Evolutionary conservation across 2,888 invertebrate species (phyloP).

Genomic region (Ectemnius lituratus): DNA sequence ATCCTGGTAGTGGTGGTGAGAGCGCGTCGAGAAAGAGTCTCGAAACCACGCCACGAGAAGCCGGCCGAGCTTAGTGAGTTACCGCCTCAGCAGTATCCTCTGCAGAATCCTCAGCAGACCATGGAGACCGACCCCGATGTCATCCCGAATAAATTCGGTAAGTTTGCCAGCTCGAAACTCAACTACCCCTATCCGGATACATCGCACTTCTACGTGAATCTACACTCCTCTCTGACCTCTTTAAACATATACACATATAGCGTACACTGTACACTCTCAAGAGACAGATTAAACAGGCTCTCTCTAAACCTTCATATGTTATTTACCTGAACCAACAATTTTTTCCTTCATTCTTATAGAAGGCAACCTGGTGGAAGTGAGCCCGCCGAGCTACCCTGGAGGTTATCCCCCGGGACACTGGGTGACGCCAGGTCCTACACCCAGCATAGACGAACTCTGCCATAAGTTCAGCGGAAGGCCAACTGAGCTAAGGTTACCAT

Average conservation of each 20-base stretch:
- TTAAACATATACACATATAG: too few relatives aligned
- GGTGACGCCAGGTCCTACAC: slow-evolving; percentile 78
- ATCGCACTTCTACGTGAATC: not conserved
- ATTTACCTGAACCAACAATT: too few relatives aligned
- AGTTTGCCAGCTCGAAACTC: slow-evolving; percentile 55
- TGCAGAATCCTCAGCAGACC: slow-evolving; percentile 73
- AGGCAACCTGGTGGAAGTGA: slow-evolving; percentile 73
- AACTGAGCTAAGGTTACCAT: slow-evolving; percentile 75
- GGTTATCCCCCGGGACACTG: slow-evolving; percentile 77
- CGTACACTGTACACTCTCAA: too few relatives aligned
- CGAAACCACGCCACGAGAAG: slow-evolving; percentile 71
- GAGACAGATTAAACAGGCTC: too few relatives aligned
- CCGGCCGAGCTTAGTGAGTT: slow-evolving; percentile 71
- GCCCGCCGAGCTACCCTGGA: slow-evolving; percentile 75
- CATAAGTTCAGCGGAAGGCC: slow-evolving; percentile 75
- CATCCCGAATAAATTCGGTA: slow-evolving; percentile 87
- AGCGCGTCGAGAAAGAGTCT: slow-evolving; percentile 77
- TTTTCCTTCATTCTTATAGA: slow-evolving; percentile 59
- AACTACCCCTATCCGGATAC: too few relatives aligned
- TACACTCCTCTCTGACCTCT: slow-evolving; percentile 10
- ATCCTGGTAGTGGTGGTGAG: slow-evolving; percentile 79
- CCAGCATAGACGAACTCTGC: slow-evolving; percentile 76
- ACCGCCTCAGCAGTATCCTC: slow-evolving; percentile 72
- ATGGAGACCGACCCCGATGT: slow-evolving; percentile 86
- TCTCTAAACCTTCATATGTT: too few relatives aligned